These are phyloP conservation scores for Plutomurus gul DNA, from an alignment of 1,140 invertebrate species.

Conservation along the genomic window DNA sequence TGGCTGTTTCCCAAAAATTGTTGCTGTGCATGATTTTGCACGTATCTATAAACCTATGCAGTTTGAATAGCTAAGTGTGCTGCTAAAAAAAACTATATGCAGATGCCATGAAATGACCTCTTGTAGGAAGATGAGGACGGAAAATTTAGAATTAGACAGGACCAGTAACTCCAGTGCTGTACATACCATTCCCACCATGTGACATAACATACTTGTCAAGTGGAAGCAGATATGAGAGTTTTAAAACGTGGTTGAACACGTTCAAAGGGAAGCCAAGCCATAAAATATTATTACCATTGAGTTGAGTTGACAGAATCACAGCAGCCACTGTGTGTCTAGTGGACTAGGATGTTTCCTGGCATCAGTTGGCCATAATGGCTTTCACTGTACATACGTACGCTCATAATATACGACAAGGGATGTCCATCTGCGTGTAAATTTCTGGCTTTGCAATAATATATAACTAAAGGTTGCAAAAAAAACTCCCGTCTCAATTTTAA, in stretches of 20 bases:
- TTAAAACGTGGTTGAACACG: conserved; percentile 10
- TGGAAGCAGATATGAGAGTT: conserved; percentile 19
- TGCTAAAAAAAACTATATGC: too few species aligned
- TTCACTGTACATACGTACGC: background rate
- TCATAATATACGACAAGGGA: conserved; percentile 17
- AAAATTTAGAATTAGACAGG: background rate
- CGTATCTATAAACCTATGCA: too few species aligned
- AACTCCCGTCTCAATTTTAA: background rate
- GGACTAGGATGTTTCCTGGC: background rate
- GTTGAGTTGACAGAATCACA: conserved; percentile 28
- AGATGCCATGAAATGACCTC: background rate
- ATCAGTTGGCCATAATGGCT: conserved; percentile 11
- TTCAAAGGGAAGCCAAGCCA: conserved; percentile 5
- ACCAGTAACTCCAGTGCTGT: too few species aligned
- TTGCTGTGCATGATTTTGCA: too few species aligned
- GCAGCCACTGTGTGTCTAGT: too few species aligned
- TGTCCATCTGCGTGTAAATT: conserved; percentile 27
- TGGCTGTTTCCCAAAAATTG: too few species aligned
- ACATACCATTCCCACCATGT: conserved; percentile 24
- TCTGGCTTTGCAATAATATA: conserved; percentile 2
- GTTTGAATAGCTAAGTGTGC: too few species aligned
- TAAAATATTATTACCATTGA: conserved; percentile 23
- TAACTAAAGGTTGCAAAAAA: conserved; percentile 10
- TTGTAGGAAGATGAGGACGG: background rate
- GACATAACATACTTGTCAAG: conserved; percentile 27